Evolutionary conservation across 2,888 invertebrate genomes (phyloP).

Genomic region (Dryococelus australis): DNA sequence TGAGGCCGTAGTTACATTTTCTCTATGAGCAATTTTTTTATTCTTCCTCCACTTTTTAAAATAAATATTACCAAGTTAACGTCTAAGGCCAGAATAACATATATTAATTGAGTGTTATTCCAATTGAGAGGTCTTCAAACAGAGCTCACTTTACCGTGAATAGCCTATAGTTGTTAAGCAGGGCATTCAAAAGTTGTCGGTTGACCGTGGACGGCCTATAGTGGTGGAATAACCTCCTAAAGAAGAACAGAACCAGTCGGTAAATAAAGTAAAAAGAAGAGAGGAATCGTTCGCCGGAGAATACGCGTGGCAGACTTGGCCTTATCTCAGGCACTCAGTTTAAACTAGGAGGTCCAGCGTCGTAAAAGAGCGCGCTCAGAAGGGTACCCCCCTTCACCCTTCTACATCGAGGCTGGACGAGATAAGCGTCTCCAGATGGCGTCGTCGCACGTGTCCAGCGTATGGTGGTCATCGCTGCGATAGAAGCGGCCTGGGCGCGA

Average conservation of each 20-base stretch:
- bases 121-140: no score
- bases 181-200: no score
- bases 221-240: not conserved
- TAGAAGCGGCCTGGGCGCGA: no score
- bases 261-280: not conserved
- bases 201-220: no score
- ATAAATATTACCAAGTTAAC: no score
- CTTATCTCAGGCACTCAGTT: not conserved
- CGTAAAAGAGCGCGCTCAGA: not conserved
- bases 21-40: no score
- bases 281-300: not conserved
- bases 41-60: no score
- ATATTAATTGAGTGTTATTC: no score
- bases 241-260: not conserved
- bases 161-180: no score
- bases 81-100: no score
- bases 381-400: not conserved
- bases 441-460: not conserved
- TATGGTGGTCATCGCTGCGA: not conserved
- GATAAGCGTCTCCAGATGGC: slow-evolving; percentile 2
- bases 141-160: no score
- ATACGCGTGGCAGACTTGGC: not conserved
- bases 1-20: no score
- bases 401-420: not conserved
- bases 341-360: not conserved